A percentile compares a stretch with the other conserved stretches of the same genome.
phyloP scores from a whole-genome alignment of 2,797 vertebrate species.

The Rhadinocentrus ornatus region DNA sequence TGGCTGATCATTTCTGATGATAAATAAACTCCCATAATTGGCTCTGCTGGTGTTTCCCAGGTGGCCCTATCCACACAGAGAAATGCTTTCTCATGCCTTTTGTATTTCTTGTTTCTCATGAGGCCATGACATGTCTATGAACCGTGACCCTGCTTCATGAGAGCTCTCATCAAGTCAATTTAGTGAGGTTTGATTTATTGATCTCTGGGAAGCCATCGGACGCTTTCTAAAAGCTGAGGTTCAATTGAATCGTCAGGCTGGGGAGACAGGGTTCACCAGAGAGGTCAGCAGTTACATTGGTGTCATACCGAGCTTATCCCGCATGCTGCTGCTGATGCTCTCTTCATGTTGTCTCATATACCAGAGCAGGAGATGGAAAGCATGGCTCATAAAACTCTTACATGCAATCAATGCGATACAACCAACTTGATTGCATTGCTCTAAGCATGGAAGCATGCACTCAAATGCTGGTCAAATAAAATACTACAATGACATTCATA shows the following conservation, averaged over 20 bases:
- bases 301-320: slow-evolving; percentile 23
- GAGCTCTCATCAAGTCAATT: slow-evolving; percentile 31
- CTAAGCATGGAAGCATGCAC: slow-evolving; percentile 18
- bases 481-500: slow-evolving; percentile 9
- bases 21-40: slow-evolving; percentile 43
- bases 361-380: background rate
- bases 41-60: background rate
- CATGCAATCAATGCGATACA: slow-evolving; percentile 13
- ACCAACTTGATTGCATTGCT: slow-evolving; percentile 3
- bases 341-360: background rate
- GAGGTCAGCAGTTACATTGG: slow-evolving; percentile 20
- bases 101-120: background rate
- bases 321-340: no score
- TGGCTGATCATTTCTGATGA: slow-evolving; percentile 8
- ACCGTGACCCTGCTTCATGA: slow-evolving; percentile 12
- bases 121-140: slow-evolving; percentile 27
- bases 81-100: background rate
- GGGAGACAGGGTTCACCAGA: slow-evolving; percentile 56
- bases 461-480: slow-evolving; percentile 8
- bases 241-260: slow-evolving; percentile 43
- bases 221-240: slow-evolving; percentile 34
- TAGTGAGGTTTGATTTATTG: slow-evolving; percentile 64
- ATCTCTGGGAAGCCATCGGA: slow-evolving; percentile 39
- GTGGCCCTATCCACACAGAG: background rate
- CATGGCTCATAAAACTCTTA: slow-evolving; percentile 1